phyloP scores from a whole-genome alignment of 2,797 vertebrate species.

The Trichosurus vulpecula region DNA sequence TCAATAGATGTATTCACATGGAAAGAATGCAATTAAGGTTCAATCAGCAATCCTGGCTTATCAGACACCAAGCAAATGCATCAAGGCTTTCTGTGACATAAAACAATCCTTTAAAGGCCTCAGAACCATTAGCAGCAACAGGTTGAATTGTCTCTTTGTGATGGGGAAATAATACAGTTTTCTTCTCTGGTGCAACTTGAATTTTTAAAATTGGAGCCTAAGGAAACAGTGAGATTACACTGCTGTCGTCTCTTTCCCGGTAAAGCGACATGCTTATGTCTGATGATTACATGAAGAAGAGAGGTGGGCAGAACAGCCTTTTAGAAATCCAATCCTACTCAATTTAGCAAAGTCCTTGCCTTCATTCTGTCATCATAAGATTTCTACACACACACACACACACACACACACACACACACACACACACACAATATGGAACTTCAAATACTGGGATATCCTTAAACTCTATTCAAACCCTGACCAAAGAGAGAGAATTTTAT shows the following conservation, averaged over 20 bases:
- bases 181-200: not conserved
- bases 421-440: not conserved
- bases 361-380: not conserved
- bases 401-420: too few relatives aligned
- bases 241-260: not conserved
- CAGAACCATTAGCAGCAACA: slow-evolving; percentile 28
- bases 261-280: not conserved
- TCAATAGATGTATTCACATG: slow-evolving; percentile 60
- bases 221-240: not conserved
- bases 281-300: not conserved
- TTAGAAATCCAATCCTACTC: not conserved
- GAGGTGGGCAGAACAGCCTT: not conserved
- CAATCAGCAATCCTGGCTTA: slow-evolving; percentile 63
- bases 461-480: not conserved
- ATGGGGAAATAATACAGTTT: slow-evolving; percentile 17
- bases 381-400: not conserved
- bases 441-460: not conserved
- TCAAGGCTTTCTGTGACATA: slow-evolving; percentile 47
- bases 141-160: slow-evolving; percentile 31
- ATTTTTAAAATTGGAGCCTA: slow-evolving; percentile 16
- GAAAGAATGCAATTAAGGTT: slow-evolving; percentile 70
- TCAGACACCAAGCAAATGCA: slow-evolving; percentile 59
- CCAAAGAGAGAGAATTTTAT: not conserved
- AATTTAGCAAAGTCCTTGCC: not conserved
- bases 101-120: slow-evolving; percentile 45